Conservation (phyloP, 2,113 vertebrate genomes). For the Hiodon tergisus region DNA sequence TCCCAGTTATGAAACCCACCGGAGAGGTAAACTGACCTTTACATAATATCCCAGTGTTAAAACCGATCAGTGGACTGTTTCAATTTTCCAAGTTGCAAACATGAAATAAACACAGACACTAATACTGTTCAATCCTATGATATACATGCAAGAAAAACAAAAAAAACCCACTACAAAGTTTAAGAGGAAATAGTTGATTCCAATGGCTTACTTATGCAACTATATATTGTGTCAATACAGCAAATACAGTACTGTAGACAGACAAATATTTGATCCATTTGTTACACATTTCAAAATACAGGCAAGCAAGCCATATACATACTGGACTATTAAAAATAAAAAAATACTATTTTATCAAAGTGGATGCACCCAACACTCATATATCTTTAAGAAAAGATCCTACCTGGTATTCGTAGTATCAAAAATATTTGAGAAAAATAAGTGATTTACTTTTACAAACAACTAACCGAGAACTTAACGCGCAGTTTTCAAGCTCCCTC, state of each 20-base stretch:
- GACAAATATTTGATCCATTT: background rate
- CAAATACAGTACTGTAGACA: background rate
- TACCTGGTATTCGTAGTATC: constrained; percentile 8
- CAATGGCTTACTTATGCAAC: background rate
- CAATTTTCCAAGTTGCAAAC: background rate
- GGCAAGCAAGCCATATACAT: background rate
- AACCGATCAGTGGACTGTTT: background rate
- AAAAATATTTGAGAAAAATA: constrained; percentile 22
- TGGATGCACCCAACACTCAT: constrained; percentile 7
- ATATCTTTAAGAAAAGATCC: constrained; percentile 15
- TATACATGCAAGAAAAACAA: background rate
- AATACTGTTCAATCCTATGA: too few species aligned
- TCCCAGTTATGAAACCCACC: background rate
- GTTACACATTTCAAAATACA: background rate
- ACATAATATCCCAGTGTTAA: constrained; percentile 1
- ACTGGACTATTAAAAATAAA: constrained; percentile 9
- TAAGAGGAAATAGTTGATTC: background rate
- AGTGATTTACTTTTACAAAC: constrained; percentile 13
- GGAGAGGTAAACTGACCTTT: background rate
- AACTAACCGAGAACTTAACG: constrained; percentile 7
- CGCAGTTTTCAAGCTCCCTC: background rate
- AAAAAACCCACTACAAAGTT: background rate
- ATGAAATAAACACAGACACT: background rate
- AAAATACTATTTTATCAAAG: constrained; percentile 2
- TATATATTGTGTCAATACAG: background rate